Conservation (phyloP, 2,888 invertebrate genomes). For the Drosophila monieri region DNA sequence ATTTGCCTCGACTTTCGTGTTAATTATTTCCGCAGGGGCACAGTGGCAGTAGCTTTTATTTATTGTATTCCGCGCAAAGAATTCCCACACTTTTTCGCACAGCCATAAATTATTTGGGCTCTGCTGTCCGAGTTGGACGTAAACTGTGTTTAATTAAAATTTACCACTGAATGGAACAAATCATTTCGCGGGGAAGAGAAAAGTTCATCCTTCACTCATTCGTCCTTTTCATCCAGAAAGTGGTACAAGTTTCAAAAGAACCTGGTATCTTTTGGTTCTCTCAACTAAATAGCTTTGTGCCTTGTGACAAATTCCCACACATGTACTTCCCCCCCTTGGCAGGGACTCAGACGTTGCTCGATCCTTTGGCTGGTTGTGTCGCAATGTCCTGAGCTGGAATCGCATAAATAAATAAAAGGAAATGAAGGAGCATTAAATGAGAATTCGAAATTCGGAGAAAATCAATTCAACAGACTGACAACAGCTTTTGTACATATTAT, state of each 20-base stretch:
- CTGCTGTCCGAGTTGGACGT: constrained; percentile 57
- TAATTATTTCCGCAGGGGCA: constrained; percentile 71
- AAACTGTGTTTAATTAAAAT: constrained; percentile 73
- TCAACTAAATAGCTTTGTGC: background rate
- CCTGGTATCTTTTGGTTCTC: background rate
- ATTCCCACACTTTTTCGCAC: constrained; percentile 21
- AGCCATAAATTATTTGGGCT: constrained; percentile 65
- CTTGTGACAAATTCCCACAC: constrained; percentile 9
- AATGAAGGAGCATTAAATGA: constrained; percentile 35
- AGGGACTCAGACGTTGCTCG: background rate
- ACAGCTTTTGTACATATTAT: constrained; percentile 45
- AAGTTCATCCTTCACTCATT: background rate
- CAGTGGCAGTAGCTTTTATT: constrained; percentile 60
- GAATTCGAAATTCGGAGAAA: constrained; percentile 55
- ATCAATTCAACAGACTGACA: constrained; percentile 59
- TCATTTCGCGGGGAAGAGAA: background rate
- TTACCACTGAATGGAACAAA: constrained; percentile 42
- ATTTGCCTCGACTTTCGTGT: constrained; percentile 55
- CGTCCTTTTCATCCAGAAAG: background rate
- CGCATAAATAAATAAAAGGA: constrained; percentile 46
- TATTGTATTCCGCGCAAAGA: constrained; percentile 53
- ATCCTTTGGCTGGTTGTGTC: constrained; percentile 11
- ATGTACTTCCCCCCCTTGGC: constrained; percentile 5
- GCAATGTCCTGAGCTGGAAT: constrained; percentile 10
- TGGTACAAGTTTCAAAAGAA: background rate